These are phyloP conservation scores for Gallinago solitaria DNA, from an alignment of 2,797 vertebrate genomes.

Conservation along the genomic window DNA sequence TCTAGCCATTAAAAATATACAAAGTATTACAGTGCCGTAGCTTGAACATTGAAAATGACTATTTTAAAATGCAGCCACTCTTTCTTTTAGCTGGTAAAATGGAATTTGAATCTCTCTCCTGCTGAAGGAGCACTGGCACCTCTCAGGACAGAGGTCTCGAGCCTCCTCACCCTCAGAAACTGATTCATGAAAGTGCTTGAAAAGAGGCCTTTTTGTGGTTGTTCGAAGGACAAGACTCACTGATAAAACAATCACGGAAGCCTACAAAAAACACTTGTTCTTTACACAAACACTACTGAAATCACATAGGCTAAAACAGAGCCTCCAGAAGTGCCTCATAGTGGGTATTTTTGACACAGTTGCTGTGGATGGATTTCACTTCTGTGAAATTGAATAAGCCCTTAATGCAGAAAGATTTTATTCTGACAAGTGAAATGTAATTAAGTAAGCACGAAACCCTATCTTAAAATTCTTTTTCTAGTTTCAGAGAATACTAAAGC, in stretches of 20 bases:
- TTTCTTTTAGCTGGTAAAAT: not conserved
- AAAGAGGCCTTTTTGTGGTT: not conserved
- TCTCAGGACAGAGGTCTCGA: not conserved
- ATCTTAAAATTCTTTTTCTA: not conserved
- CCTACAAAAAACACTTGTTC: not conserved
- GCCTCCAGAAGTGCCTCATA: rapidly evolving
- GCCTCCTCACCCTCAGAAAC: not conserved
- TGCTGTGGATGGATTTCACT: not conserved
- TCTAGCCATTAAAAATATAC: not conserved
- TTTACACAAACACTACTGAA: not conserved
- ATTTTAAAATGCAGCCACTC: not conserved
- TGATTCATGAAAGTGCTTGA: not conserved
- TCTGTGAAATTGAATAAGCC: not conserved
- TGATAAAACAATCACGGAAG: not conserved
- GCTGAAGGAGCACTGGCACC: not conserved
- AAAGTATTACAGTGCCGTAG: not conserved
- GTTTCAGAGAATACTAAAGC: not conserved
- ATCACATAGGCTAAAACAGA: not conserved
- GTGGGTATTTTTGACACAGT: not conserved
- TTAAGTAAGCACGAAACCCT: not conserved
- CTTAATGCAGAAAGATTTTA: not conserved
- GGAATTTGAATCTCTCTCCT: not conserved
- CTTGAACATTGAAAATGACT: not conserved
- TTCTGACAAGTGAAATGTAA: not conserved
- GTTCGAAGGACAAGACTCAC: not conserved